Conservation (phyloP, 2,113 vertebrate species). For the Ramphastos sulfuratus region DNA sequence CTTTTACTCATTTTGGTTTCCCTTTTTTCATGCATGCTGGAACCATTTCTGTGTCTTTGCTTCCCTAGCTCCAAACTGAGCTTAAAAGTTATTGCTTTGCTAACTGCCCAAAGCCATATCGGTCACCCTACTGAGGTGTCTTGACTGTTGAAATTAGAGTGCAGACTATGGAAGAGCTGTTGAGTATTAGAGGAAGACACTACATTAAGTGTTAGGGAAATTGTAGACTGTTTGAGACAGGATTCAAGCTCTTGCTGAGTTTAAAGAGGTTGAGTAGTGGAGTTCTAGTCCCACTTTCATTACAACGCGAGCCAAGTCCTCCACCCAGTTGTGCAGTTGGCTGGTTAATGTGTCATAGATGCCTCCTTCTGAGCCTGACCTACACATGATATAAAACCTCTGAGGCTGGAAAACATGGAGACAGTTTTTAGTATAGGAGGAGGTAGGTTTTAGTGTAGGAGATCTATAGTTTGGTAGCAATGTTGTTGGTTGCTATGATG, state of each 20-base stretch:
- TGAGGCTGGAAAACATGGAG: not conserved
- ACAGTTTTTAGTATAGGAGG: not conserved
- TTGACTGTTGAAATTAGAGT: not conserved
- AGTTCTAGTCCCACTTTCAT: not conserved
- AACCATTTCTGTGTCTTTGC: not conserved
- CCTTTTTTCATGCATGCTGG: accelerated
- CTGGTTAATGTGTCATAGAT: not conserved
- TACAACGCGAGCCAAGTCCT: not conserved
- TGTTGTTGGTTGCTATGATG: not conserved
- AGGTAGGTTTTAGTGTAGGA: not conserved
- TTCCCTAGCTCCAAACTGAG: not conserved
- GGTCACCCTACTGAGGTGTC: not conserved
- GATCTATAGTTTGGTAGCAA: not conserved
- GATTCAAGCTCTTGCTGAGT: not conserved
- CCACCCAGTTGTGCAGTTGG: not conserved
- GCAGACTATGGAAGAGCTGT: not conserved
- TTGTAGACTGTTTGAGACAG: not conserved
- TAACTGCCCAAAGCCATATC: not conserved
- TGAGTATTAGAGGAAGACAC: not conserved
- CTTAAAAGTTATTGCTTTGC: not conserved
- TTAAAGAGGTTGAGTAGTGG: not conserved
- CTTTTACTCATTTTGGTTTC: not conserved
- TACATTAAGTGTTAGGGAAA: accelerated
- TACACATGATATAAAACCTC: accelerated
- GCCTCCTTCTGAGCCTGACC: not conserved